Percentiles rank a stretch among this genome's conserved stretches.
These are phyloP conservation scores for Carduelis carduelis DNA, from an alignment of 2,797 vertebrate species.

Conservation along the genomic window DNA sequence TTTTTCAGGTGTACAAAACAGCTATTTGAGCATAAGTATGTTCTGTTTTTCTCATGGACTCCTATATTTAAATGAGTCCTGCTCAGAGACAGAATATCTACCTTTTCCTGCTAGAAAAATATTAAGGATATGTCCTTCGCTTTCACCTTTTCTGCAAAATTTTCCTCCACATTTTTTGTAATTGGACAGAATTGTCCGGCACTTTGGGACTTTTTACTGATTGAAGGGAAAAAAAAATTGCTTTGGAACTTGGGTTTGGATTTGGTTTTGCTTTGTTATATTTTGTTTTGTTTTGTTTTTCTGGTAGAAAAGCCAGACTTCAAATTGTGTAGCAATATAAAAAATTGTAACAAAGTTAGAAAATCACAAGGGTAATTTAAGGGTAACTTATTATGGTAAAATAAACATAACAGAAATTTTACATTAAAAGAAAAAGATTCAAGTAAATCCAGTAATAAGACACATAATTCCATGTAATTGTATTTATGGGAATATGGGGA, in stretches of 20 bases:
- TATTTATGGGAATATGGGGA: neutral
- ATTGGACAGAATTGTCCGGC: neutral
- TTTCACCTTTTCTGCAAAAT: neutral
- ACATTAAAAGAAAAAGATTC: neutral
- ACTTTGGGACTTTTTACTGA: neutral
- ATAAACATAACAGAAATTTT: neutral
- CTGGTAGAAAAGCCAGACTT: neutral
- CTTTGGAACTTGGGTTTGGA: neutral
- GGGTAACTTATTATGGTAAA: neutral
- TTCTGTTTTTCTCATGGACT: neutral
- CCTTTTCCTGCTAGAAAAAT: neutral
- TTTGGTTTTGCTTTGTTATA: neutral
- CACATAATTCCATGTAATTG: neutral
- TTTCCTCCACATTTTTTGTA: neutral
- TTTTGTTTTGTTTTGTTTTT: neutral
- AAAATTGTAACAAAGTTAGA: neutral
- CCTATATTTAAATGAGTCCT: neutral
- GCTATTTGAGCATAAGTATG: neutral
- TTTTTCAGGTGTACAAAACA: neutral
- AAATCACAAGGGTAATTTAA: neutral
- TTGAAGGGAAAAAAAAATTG: neutral
- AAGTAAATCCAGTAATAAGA: neutral
- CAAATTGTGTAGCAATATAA: neutral
- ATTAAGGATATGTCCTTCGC: neutral
- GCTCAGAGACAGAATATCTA: neutral